Percentiles rank a stretch among this genome's conserved stretches.
Conservation (phyloP, 2,113 vertebrate species). For the Aegithalos caudatus region DNA sequence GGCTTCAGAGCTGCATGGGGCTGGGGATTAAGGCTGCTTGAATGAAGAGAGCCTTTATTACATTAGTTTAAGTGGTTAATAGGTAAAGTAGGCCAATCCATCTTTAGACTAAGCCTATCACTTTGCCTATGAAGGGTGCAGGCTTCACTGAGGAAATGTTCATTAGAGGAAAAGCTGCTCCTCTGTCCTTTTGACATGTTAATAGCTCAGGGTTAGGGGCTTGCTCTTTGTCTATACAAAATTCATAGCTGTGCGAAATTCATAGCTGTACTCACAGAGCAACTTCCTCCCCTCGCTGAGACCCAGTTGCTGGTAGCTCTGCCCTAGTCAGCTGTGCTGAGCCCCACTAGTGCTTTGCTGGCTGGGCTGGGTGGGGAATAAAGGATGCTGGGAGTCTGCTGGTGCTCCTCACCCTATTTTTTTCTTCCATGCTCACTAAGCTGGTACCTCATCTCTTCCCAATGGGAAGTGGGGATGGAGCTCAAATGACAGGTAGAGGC, state of each 20-base stretch:
- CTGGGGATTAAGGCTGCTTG: conserved; percentile 18
- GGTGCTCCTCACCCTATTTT: neutral
- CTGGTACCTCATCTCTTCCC: neutral
- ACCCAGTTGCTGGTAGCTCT: neutral
- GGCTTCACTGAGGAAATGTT: conserved; percentile 1
- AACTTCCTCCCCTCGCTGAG: neutral
- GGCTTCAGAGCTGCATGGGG: neutral
- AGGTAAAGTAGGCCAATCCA: conserved; percentile 74
- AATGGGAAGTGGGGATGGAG: neutral
- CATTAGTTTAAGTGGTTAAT: conserved; percentile 71
- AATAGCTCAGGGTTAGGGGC: neutral
- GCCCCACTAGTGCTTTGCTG: neutral
- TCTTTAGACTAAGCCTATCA: conserved; percentile 66
- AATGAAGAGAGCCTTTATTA: neutral
- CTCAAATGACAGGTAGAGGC: neutral
- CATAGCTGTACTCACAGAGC: neutral
- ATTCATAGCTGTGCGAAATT: neutral
- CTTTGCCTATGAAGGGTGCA: conserved; percentile 22
- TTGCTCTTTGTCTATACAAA: neutral
- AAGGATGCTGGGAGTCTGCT: neutral
- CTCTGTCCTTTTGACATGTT: conserved; percentile 7
- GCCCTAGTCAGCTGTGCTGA: neutral
- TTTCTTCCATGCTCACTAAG: neutral
- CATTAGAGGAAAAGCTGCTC: conserved; percentile 54
- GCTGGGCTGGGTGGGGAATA: neutral